Conservation (phyloP, 2,797 vertebrate species). For the Heliangelus exortis region DNA sequence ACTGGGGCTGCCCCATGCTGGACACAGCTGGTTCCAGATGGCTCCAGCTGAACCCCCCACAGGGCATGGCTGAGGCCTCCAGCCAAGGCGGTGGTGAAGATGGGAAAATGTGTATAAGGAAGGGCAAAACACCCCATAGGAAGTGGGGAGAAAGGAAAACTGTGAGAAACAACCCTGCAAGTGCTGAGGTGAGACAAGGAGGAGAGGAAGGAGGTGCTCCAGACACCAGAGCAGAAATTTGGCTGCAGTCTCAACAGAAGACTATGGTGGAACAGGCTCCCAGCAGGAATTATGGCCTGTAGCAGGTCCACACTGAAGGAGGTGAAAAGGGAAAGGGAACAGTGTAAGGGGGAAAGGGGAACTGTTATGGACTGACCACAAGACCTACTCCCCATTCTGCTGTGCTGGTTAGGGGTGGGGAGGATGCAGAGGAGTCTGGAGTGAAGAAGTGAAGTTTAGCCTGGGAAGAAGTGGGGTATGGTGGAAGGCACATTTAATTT, state of each 20-base stretch:
- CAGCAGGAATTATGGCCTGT: fast-evolving
- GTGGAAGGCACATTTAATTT: neutral
- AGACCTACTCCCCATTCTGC: fast-evolving
- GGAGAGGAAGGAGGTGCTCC: neutral
- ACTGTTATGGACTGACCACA: neutral
- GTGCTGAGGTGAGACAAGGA: neutral
- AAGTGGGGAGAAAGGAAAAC: neutral
- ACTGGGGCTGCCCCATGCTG: fast-evolving
- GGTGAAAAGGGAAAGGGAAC: neutral
- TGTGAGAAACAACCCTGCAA: neutral
- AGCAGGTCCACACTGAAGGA: fast-evolving
- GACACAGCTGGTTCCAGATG: neutral
- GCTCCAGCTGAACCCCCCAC: fast-evolving
- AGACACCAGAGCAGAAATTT: neutral
- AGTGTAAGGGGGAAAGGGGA: neutral
- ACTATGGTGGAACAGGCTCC: neutral
- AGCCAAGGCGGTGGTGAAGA: fast-evolving
- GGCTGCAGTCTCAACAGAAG: neutral
- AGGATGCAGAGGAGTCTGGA: neutral
- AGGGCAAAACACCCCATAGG: neutral
- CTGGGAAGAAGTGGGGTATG: neutral
- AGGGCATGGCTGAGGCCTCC: fast-evolving
- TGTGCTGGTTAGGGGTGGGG: neutral
- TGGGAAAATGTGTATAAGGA: fast-evolving
- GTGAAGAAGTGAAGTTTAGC: neutral